A percentile compares a stretch with the other conserved stretches of the same genome.
Evolutionary conservation across 2,888 invertebrate species (phyloP).

Genomic region (Tachystola acroxantha): DNA sequence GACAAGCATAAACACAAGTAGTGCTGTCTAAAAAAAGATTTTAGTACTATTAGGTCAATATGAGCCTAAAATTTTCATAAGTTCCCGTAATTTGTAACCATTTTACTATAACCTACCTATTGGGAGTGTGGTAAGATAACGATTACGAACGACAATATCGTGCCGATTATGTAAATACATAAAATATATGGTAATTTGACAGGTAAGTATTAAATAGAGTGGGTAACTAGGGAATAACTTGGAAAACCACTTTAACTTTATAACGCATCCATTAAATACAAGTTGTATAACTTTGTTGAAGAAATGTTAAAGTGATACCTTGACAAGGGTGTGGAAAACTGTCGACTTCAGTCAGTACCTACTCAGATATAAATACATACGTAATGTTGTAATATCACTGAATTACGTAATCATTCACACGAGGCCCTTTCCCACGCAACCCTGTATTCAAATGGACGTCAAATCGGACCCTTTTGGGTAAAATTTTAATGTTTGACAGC

Average conservation of each 20-base stretch:
- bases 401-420: conserved; percentile 28
- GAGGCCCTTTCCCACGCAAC: conserved; percentile 55
- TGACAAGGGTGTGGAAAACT: conserved; percentile 13
- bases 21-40: no score
- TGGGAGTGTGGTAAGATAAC: no score
- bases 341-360: conserved; percentile 4
- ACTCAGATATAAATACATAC: neutral
- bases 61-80: no score
- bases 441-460: conserved; percentile 42
- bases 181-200: no score
- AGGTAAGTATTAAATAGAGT: no score
- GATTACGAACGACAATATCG: no score
- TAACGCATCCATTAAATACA: conserved; percentile 9
- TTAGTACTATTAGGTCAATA: no score
- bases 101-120: no score
- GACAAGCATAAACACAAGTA: no score
- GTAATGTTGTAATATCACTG: conserved; percentile 4
- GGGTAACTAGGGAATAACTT: neutral
- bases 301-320: conserved; percentile 13
- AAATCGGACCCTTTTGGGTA: conserved; percentile 53
- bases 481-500: conserved; percentile 66
- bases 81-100: no score
- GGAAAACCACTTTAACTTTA: conserved; percentile 8
- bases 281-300: conserved; percentile 10
- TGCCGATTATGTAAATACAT: no score